phyloP scores from a whole-genome alignment of 1,140 invertebrate species.

The Trichonephila clavata region DNA sequence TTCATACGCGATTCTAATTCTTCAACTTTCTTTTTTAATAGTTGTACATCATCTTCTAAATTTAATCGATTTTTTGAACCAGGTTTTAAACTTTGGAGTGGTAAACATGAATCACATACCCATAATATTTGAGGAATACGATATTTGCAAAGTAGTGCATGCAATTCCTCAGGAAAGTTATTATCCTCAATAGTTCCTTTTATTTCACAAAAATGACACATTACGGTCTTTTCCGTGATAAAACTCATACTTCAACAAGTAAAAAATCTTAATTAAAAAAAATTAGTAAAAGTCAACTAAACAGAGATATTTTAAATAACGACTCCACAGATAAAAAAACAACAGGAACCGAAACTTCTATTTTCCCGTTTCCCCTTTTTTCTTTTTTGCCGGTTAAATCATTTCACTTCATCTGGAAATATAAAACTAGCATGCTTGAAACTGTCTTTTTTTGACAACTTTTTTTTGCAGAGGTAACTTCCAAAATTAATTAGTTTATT shows the following conservation, averaged over 20 bases:
- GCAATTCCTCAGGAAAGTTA: conserved; percentile 27
- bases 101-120: conserved; percentile 22
- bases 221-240: background rate
- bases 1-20: background rate
- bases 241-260: background rate
- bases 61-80: background rate
- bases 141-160: conserved; percentile 4
- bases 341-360: background rate
- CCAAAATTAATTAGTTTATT: too few relatives aligned
- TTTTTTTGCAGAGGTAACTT: too few relatives aligned
- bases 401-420: too few relatives aligned
- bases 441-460: too few relatives aligned
- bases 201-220: background rate
- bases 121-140: background rate
- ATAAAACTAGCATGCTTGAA: too few relatives aligned
- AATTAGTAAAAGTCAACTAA: background rate
- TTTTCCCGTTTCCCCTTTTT: background rate
- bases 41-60: background rate
- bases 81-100: background rate
- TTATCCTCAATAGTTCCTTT: background rate
- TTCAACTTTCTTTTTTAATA: background rate
- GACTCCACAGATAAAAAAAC: background rate
- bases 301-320: background rate
- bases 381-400: too few relatives aligned
- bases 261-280: background rate